Percentiles rank a stretch among this genome's conserved stretches.
Conservation (phyloP, 2,888 invertebrate species). For the Orthosia gothica region DNA sequence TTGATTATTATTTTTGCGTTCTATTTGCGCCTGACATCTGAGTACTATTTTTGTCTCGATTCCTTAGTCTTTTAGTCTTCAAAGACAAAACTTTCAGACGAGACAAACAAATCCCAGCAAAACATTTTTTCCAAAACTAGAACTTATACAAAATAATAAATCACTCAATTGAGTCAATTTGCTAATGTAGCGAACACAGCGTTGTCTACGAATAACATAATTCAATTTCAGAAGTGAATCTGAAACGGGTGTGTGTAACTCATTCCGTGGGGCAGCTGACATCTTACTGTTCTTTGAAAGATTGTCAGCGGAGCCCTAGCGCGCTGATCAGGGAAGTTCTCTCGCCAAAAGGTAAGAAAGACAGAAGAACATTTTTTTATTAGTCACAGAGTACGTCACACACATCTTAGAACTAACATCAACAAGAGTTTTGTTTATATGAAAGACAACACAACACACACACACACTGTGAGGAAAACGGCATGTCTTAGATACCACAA, state of each 20-base stretch:
- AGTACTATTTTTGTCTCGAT: neutral
- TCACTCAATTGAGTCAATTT: slow-evolving; percentile 52
- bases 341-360: slow-evolving; percentile 68
- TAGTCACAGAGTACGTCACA: too few species aligned
- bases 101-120: neutral
- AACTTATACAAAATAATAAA: slow-evolving; percentile 36
- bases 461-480: too few species aligned
- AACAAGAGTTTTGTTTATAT: too few species aligned
- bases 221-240: slow-evolving; percentile 52
- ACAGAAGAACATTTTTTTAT: too few species aligned
- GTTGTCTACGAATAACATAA: slow-evolving; percentile 45
- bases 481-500: too few species aligned
- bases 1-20: neutral
- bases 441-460: too few species aligned
- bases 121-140: slow-evolving; percentile 16
- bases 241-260: slow-evolving; percentile 27
- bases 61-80: neutral
- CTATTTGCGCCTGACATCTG: neutral
- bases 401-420: too few species aligned
- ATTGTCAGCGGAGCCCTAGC: slow-evolving; percentile 12
- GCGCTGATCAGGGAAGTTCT: slow-evolving; percentile 45
- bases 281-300: slow-evolving; percentile 25
- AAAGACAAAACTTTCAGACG: neutral
- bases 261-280: slow-evolving; percentile 60
- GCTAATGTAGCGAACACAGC: slow-evolving; percentile 55